Base-by-base conservation (phyloP, 1,140 invertebrate species). In the Stegodyphus mimosarum region DNA sequence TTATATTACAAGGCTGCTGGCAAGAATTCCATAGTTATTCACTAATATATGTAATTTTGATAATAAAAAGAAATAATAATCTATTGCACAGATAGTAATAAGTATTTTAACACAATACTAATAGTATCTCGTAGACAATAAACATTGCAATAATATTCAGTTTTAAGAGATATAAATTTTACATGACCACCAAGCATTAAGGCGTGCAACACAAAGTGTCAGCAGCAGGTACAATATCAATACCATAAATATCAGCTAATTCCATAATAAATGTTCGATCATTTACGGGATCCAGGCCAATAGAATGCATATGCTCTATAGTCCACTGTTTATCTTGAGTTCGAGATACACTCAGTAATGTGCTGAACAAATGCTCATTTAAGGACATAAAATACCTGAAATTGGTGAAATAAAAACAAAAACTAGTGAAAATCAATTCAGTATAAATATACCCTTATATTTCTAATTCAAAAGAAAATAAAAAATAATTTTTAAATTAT, bases 191-290 rank as follows among this genome's bases (percentile, higher is more conserved):
- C 33, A 33, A 33, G 33, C 18, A 78, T 74, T 79, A 86, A 73
- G 75, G 69, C n/a, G 64, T 74, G 87, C 91, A 91, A 87, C 91
- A 91, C 10, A 90, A 90, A 83, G 90, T 90, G 86, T 91, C 91
- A 55, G 90, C 89, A 89, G 90, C 89, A 33, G 91, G 88, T 11
- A 91, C 89, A 52, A 91, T 90, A 88, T 91, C 91, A 85, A 91
- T 91, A 52, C 90, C 91, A 89, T 91, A 91, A 80, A 89, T 89
- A 84, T 91, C 91, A 51, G 90, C 89, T 66, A 91, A 87, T 84
- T 91, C 90, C 89, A 91, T 90, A 5, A 91, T 88, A 83, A 91
- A 91, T 0, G 88, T 87, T 55, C 90, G 87, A 87, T 91, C 91
- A 53, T 90, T 90, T 7, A 89, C 85, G 5, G 91, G 90, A 87